Evolutionary conservation across 2,888 invertebrate genomes (phyloP), one percentile per base, ranked within the genome.

Genomic region (Ditylenchus weischeri): DNA sequence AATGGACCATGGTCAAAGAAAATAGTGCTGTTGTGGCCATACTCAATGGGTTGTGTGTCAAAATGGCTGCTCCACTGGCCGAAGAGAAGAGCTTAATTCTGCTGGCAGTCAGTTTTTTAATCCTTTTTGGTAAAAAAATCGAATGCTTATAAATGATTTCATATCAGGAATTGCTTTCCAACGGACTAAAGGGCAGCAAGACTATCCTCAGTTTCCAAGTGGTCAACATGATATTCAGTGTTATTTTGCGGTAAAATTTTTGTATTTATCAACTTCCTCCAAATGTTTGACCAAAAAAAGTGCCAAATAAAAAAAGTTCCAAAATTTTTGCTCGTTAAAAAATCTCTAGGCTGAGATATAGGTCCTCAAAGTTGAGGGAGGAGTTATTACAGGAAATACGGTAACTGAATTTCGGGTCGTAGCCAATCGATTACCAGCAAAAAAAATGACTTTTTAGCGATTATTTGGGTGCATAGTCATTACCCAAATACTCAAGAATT

Each of bases 61-160:
- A 81, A 67, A 75, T 78, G 69, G 68, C 51, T 51, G 57, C 70
- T 13, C 57, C 70, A 8, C 69, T 78, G 10, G 68, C 70, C 21
- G 72, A 75, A 10, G 57, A 66, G 13, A 65, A 62, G 15, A 70
- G 69, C 49, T 76, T 75, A 64, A 81, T 90, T 90, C 84, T 90
- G 88, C 90, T 86, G 87, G 90, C 75, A 90, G 90, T 69, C 89
- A 91, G 68, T 91, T 91, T 84, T 90, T 91, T 84, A 89, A 90
- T 0, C 29, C 29, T 29, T 29, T 29, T 29, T 5, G 29, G 29
- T 29, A 5, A 29, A 2, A 4, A 2, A 4, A 29, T 2, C 29
- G 5, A 29, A 29, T 29, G 29, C 29, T 29, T 29, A 29, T 18
- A 23, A 21, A 48, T 21, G 35, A 0, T 35, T 6, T 36, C 8